phyloP scores from a whole-genome alignment of 2,113 vertebrate genomes.

The Todiramphus saurophagus region DNA sequence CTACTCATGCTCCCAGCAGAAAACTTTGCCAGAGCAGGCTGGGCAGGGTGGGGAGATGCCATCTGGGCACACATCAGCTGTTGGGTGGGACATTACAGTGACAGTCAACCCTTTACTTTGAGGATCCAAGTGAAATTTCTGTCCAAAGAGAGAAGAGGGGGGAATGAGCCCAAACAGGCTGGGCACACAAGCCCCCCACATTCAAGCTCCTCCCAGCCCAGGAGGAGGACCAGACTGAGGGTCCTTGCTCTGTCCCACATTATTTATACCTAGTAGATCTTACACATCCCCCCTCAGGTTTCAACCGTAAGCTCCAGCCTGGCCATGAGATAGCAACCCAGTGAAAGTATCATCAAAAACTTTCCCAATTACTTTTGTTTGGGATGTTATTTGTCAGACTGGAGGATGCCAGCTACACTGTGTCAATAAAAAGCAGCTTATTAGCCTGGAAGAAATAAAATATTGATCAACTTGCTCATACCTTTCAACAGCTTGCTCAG shows the following conservation, averaged over 20 bases:
- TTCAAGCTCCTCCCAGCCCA: background rate
- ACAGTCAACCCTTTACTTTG: background rate
- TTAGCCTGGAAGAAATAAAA: background rate
- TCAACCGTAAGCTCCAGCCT: background rate
- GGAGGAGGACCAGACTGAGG: background rate
- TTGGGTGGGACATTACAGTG: background rate
- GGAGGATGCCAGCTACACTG: background rate
- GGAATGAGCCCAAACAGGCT: background rate
- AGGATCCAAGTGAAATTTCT: background rate
- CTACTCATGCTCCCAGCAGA: fast-evolving
- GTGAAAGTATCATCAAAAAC: background rate
- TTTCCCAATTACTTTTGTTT: background rate
- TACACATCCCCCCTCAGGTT: background rate
- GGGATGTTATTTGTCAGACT: background rate
- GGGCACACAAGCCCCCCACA: fast-evolving
- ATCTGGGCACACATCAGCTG: background rate
- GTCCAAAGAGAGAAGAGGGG: background rate
- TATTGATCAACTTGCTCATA: background rate
- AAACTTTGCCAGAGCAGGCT: background rate
- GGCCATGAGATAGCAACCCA: background rate
- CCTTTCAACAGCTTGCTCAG: background rate
- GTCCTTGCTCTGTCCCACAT: background rate
- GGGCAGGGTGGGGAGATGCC: background rate
- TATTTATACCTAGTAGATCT: background rate
- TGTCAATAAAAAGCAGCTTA: background rate